Evolutionary conservation across 2,113 vertebrate species (phyloP).

Genomic region (Podocnemis expansa): DNA sequence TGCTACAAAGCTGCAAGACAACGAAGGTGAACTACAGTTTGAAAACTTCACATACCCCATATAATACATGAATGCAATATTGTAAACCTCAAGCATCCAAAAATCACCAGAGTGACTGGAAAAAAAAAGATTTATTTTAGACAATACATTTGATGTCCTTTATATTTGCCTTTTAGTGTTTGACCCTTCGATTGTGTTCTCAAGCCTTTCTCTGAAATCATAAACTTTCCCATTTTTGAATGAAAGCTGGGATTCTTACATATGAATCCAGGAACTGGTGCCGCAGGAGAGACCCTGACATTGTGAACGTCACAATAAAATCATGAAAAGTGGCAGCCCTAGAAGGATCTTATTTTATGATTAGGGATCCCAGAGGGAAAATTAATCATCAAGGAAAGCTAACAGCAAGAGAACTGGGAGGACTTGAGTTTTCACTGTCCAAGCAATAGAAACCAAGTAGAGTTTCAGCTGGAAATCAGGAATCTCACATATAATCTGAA

Average conservation of each 20-base stretch:
- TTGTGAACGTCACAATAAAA: not conserved
- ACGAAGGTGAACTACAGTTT: not conserved
- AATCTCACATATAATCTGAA: not conserved
- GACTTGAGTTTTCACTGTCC: not conserved
- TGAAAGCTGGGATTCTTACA: not conserved
- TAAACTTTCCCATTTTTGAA: not conserved
- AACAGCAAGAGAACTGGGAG: not conserved
- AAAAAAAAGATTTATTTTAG: not conserved
- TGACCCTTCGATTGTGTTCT: not conserved
- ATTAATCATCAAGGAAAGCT: not conserved
- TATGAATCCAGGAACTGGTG: not conserved
- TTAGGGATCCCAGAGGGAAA: not conserved
- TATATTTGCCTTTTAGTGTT: not conserved
- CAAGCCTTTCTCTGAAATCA: not conserved
- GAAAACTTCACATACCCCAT: not conserved
- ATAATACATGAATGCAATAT: not conserved
- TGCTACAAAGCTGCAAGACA: not conserved
- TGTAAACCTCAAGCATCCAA: not conserved
- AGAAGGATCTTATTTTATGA: not conserved
- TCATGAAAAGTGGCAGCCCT: not conserved
- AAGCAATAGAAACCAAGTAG: not conserved
- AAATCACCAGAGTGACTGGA: not conserved
- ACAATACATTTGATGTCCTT: not conserved
- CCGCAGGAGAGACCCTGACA: not conserved
- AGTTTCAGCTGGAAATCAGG: accelerated